These are phyloP conservation scores for Rhegmatorhina hoffmannsi DNA, from an alignment of 2,113 vertebrate species.

Conservation along the genomic window DNA sequence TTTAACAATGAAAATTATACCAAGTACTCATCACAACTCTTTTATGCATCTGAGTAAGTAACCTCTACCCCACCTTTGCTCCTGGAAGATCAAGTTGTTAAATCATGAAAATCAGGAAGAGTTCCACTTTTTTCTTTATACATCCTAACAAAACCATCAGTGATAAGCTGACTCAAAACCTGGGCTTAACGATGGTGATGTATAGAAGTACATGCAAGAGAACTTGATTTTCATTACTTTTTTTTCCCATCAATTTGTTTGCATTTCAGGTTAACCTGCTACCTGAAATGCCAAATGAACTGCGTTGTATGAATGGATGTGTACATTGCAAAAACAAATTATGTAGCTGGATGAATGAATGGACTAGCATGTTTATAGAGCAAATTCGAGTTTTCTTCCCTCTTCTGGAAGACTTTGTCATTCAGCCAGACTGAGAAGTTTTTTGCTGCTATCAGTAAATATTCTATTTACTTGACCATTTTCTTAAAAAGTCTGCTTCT, in stretches of 20 bases:
- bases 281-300: slow-evolving; percentile 43
- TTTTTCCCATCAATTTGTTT: background rate
- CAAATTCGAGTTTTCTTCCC: background rate
- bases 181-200: slow-evolving; percentile 50
- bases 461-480: background rate
- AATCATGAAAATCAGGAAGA: slow-evolving; percentile 64
- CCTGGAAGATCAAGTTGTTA: slow-evolving; percentile 27
- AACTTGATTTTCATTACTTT: slow-evolving; percentile 66
- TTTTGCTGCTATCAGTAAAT: background rate
- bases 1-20: slow-evolving; percentile 42
- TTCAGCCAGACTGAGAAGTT: background rate
- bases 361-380: background rate
- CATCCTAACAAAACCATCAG: slow-evolving; percentile 45
- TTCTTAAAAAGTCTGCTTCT: background rate
- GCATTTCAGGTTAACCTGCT: slow-evolving; percentile 15
- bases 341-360: background rate
- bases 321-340: slow-evolving; percentile 1
- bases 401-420: background rate
- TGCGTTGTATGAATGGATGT: background rate
- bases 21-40: slow-evolving; percentile 37
- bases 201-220: slow-evolving; percentile 51
- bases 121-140: slow-evolving; percentile 57
- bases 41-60: slow-evolving; percentile 52
- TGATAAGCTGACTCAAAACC: background rate
- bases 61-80: slow-evolving; percentile 34